Conservation (phyloP, 1,140 invertebrate species). For the Platyscapa corneri region DNA sequence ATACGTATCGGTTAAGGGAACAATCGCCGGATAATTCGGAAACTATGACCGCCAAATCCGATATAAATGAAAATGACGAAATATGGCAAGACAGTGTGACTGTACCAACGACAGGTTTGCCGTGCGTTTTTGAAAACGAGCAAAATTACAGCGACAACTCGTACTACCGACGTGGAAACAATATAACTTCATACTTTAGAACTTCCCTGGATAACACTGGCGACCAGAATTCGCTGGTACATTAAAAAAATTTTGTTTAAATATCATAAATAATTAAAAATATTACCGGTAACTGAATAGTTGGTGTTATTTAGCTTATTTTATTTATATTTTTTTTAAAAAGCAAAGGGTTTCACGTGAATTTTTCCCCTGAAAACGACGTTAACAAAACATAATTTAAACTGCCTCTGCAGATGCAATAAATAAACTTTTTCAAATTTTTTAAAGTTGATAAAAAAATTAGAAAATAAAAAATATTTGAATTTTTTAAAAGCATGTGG, state of each 20-base stretch:
- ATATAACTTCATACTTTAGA: constrained; percentile 21
- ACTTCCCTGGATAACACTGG: constrained; percentile 14
- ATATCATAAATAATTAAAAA: too few relatives aligned
- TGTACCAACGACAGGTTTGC: constrained; percentile 9
- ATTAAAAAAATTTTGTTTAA: too few relatives aligned
- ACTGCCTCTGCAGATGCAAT: too few relatives aligned
- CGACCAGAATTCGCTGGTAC: constrained; percentile 34
- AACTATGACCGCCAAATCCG: constrained; percentile 69
- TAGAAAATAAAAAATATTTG: too few relatives aligned
- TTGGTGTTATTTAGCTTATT: too few relatives aligned
- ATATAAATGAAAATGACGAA: constrained; percentile 62
- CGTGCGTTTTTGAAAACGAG: constrained; percentile 13
- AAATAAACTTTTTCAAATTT: too few relatives aligned
- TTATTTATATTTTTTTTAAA: too few relatives aligned
- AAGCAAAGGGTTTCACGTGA: too few relatives aligned
- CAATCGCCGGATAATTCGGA: constrained; percentile 64
- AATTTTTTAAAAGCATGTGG: background rate
- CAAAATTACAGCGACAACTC: constrained; percentile 25
- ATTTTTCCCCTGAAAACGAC: too few relatives aligned
- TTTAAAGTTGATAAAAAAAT: too few relatives aligned
- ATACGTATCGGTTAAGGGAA: constrained; percentile 24
- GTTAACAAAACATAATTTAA: too few relatives aligned
- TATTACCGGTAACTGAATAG: too few relatives aligned
- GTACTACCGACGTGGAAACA: constrained; percentile 27
- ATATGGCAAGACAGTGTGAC: constrained; percentile 48